phyloP scores from a whole-genome alignment of 2,888 invertebrate species.

The Seira ritae region DNA sequence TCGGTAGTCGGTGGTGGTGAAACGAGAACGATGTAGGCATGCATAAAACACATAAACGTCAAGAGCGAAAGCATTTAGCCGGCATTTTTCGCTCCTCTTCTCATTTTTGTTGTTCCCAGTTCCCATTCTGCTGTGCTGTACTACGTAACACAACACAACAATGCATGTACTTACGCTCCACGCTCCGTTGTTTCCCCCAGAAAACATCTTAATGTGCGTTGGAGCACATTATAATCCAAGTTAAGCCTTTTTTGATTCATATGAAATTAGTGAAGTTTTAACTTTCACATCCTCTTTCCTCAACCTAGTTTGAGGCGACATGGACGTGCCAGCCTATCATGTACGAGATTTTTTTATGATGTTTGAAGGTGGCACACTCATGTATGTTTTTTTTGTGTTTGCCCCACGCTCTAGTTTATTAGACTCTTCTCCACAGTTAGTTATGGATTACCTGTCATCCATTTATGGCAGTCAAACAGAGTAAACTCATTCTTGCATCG shows the following conservation, averaged over 20 bases:
- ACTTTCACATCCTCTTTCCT: constrained; percentile 53
- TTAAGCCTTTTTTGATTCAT: not conserved
- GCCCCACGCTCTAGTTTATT: constrained; percentile 47
- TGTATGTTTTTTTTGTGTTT: constrained; percentile 7
- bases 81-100: constrained; percentile 42
- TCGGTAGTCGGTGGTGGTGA: too few species aligned
- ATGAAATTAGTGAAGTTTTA: too few species aligned
- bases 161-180: too few species aligned
- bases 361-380: not conserved
- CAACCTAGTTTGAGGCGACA: constrained; percentile 40
- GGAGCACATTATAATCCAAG: too few species aligned
- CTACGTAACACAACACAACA: not conserved
- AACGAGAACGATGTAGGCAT: constrained; percentile 16
- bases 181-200: too few species aligned
- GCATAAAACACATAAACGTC: constrained; percentile 46
- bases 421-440: constrained; percentile 39
- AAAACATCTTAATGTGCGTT: too few species aligned
- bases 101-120: constrained; percentile 28
- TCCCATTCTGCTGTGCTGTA: not conserved
- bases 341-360: constrained; percentile 8
- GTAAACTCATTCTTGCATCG: constrained; percentile 3
- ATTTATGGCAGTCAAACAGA: constrained; percentile 51
- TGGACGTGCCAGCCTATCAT: not conserved
- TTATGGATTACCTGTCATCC: constrained; percentile 61
- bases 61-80: constrained; percentile 51